phyloP scores from a whole-genome alignment of 2,888 invertebrate species.

The Arge pagana region DNA sequence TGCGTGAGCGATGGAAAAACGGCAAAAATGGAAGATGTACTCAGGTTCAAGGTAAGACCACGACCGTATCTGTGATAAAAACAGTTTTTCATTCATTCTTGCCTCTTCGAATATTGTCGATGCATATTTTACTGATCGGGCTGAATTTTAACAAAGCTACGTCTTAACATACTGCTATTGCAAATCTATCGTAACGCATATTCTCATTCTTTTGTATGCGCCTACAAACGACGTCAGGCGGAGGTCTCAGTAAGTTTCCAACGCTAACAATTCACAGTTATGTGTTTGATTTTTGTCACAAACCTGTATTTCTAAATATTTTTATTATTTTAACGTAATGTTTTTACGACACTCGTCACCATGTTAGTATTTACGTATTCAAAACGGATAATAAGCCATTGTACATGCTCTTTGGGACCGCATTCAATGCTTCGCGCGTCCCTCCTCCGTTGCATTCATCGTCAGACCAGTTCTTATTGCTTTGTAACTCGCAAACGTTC shows the following conservation, averaged over 20 bases:
- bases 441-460: too few species aligned
- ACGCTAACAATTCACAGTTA: constrained; percentile 27
- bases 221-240: constrained; percentile 50
- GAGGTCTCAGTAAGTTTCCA: constrained; percentile 53
- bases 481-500: too few species aligned
- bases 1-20: constrained; percentile 94
- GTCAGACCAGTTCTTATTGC: too few species aligned
- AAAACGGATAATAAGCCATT: too few species aligned
- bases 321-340: not conserved
- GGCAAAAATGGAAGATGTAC: constrained; percentile 94
- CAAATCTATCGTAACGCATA: constrained; percentile 35
- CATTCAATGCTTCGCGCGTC: too few species aligned
- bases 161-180: constrained; percentile 4
- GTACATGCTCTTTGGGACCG: too few species aligned
- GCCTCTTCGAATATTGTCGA: not conserved
- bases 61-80: too few species aligned
- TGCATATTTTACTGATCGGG: not conserved
- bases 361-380: too few species aligned
- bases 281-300: constrained; percentile 11
- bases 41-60: constrained; percentile 93
- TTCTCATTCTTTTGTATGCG: constrained; percentile 46
- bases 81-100: too few species aligned
- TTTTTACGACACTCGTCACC: too few species aligned
- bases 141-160: not conserved
- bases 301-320: not conserved